These are phyloP conservation scores for Plebejus anna DNA, from an alignment of 2,888 invertebrate species.

Conservation along the genomic window DNA sequence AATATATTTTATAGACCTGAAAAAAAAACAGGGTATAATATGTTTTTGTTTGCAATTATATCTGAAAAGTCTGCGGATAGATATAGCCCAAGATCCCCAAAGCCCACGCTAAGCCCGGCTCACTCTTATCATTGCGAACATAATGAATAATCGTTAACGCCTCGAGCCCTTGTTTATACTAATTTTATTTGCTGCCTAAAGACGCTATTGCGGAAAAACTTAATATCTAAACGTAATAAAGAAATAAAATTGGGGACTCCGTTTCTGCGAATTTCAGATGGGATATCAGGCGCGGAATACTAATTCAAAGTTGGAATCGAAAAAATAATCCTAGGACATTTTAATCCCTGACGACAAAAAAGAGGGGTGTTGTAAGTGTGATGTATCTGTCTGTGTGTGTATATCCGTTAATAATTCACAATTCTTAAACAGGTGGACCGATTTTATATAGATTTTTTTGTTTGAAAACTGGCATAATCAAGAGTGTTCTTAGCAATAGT, in stretches of 20 bases:
- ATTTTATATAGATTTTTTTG: too few species aligned
- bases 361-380: background rate
- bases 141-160: slow-evolving; percentile 27
- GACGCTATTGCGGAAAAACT: background rate
- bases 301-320: slow-evolving; percentile 3
- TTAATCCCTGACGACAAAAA: background rate
- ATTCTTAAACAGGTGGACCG: too few species aligned
- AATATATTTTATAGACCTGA: background rate
- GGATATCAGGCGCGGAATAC: background rate
- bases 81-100: background rate
- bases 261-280: background rate
- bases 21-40: background rate
- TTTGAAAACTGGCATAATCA: too few species aligned
- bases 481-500: too few species aligned
- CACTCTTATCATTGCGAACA: slow-evolving; percentile 19
- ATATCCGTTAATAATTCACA: background rate
- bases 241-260: background rate
- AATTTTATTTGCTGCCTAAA: slow-evolving; percentile 23
- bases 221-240: slow-evolving; percentile 15
- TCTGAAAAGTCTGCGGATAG: background rate
- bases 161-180: slow-evolving; percentile 19
- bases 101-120: slow-evolving; percentile 6
- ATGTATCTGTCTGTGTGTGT: background rate
- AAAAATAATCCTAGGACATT: background rate
- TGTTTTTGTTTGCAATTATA: background rate